phyloP scores from a whole-genome alignment of 2,797 vertebrate species.

The Sarcophilus harrisii region DNA sequence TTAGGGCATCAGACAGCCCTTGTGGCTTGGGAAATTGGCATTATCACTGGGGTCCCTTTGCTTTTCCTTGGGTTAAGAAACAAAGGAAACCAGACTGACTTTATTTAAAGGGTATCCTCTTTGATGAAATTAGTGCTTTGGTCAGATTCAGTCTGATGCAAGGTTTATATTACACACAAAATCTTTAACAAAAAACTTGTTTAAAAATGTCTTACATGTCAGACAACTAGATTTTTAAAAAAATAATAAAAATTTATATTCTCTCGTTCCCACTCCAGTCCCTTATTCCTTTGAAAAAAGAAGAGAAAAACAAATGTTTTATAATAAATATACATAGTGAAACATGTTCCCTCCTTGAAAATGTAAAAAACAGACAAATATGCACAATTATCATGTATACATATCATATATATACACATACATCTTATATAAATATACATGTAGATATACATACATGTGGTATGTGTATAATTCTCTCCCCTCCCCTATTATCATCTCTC shows the following conservation, averaged over 20 bases:
- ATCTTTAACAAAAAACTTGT: not conserved
- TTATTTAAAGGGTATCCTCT: conserved; percentile 63
- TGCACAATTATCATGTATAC: not conserved
- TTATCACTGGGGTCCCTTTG: conserved; percentile 73
- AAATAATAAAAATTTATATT: not conserved
- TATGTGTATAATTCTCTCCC: not conserved
- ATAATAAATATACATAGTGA: not conserved
- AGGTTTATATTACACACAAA: not conserved
- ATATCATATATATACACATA: not conserved
- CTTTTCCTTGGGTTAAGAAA: conserved; percentile 72
- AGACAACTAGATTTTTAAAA: conserved; percentile 16
- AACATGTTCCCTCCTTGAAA: not conserved
- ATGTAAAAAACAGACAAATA: not conserved
- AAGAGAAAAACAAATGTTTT: not conserved
- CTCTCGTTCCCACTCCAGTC: fast-evolving
- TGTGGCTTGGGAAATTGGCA: conserved; percentile 83
- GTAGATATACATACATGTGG: not conserved
- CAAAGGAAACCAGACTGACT: conserved; percentile 67
- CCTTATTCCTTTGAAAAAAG: not conserved
- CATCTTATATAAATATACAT: not conserved
- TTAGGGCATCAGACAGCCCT: conserved; percentile 84
- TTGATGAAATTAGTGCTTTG: conserved; percentile 70
- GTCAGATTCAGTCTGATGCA: not conserved
- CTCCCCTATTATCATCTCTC: not conserved
- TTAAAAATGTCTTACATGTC: conserved; percentile 19